Evolutionary conservation across 2,113 vertebrate genomes (phyloP).

Genomic region (Microtus oregoni): DNA sequence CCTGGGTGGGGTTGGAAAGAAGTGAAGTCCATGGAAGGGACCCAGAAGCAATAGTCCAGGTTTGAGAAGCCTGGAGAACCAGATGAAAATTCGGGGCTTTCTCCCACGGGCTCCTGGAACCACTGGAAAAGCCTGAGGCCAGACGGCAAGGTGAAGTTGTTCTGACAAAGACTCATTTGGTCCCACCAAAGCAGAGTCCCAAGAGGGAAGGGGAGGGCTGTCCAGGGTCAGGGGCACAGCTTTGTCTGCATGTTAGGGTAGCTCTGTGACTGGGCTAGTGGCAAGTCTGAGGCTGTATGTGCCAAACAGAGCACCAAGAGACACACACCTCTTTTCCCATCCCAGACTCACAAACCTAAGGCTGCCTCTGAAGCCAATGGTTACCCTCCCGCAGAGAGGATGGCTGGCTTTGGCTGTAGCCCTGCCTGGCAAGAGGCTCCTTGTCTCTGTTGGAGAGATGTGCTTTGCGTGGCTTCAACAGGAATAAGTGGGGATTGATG

Average conservation of each 20-base stretch:
- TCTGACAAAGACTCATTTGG: not conserved
- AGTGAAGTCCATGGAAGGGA: not conserved
- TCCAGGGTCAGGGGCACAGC: fast-evolving
- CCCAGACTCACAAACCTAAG: not conserved
- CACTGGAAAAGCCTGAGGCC: not conserved
- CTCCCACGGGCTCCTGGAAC: not conserved
- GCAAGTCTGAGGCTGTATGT: not conserved
- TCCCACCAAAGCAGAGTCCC: not conserved
- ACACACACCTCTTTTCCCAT: not conserved
- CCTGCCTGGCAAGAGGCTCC: not conserved
- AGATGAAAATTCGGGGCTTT: not conserved
- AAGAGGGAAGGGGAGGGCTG: too few relatives aligned
- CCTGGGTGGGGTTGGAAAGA: not conserved
- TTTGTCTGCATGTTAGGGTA: not conserved
- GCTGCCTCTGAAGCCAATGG: not conserved
- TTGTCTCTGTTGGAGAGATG: constrained; percentile 87
- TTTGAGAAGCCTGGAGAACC: not conserved
- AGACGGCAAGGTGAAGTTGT: not conserved
- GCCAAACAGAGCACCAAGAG: not conserved
- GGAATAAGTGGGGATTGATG: constrained; percentile 49
- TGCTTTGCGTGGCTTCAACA: constrained; percentile 84
- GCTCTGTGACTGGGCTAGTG: too few relatives aligned
- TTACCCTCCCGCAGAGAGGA: not conserved
- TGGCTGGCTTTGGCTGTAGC: not conserved
- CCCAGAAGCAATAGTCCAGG: not conserved